Percentiles rank a stretch among this genome's conserved stretches.
Evolutionary conservation across 1,140 invertebrate genomes (phyloP).

Genomic region (Trichonephila inaurata): DNA sequence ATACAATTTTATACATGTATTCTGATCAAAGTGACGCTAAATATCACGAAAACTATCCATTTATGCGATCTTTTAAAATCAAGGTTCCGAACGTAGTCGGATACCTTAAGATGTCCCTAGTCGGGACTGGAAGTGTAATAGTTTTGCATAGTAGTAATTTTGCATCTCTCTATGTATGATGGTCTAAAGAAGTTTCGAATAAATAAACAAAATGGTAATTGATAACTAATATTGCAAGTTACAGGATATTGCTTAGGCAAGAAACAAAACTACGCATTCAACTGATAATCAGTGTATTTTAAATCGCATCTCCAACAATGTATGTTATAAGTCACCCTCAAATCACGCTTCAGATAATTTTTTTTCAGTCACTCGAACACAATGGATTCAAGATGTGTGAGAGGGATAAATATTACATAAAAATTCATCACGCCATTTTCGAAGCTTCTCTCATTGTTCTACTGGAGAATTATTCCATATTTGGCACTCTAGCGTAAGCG

Average conservation of each 20-base stretch:
- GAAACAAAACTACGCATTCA: neutral
- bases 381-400: neutral
- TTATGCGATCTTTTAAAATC: no score
- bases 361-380: neutral
- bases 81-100: no score
- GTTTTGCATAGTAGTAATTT: no score
- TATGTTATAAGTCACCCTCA: neutral
- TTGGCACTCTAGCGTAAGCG: neutral
- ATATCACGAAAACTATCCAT: no score
- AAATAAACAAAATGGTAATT: no score
- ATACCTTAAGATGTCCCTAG: no score
- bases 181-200: no score
- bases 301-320: neutral
- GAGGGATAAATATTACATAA: neutral
- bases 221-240: neutral
- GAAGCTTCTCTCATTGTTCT: neutral
- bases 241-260: neutral
- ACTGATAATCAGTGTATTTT: neutral
- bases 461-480: neutral
- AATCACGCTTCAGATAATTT: neutral
- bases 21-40: no score
- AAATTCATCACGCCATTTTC: slow-evolving; percentile 20
- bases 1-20: no score
- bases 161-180: no score
- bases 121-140: no score